Evolutionary conservation across 2,888 invertebrate species (phyloP).

Genomic region (Scotopteryx bipunctaria): DNA sequence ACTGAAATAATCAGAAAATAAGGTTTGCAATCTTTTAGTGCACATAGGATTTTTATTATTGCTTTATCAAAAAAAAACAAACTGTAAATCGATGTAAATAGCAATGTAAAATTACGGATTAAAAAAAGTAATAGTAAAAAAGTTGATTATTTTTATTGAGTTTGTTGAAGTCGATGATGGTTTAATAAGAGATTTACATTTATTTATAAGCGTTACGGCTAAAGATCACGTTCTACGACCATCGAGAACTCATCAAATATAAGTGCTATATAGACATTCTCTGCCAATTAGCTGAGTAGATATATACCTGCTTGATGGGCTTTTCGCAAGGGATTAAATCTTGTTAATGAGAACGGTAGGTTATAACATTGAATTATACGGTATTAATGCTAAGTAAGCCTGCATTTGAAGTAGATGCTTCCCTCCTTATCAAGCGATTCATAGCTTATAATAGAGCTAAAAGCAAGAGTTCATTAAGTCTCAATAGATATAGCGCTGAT

Average conservation of each 20-base stretch:
- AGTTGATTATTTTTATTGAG: too few relatives aligned
- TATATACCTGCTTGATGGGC: constrained; percentile 42
- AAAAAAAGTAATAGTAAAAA: too few relatives aligned
- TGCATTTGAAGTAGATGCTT: constrained; percentile 40
- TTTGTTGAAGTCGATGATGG: too few relatives aligned
- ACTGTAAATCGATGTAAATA: too few relatives aligned
- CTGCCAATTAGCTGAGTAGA: constrained; percentile 64
- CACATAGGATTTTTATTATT: too few relatives aligned
- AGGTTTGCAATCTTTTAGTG: too few relatives aligned
- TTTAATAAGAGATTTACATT: too few relatives aligned
- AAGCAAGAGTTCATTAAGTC: too few relatives aligned
- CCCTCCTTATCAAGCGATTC: constrained; percentile 37
- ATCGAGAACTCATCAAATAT: constrained; percentile 35
- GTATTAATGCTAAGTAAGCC: constrained; percentile 51
- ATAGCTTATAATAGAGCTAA: constrained; percentile 25
- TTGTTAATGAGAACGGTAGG: constrained; percentile 54
- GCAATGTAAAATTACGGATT: too few relatives aligned
- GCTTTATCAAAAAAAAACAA: too few relatives aligned
- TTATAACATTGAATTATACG: constrained; percentile 51
- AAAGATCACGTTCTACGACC: constrained; percentile 3
- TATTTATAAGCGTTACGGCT: constrained; percentile 12
- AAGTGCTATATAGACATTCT: constrained; percentile 48
- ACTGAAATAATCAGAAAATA: too few relatives aligned
- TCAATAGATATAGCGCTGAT: too few relatives aligned
- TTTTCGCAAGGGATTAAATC: constrained; percentile 56